Conservation (phyloP, 2,888 invertebrate genomes). For the Chymomyza procnemis region DNA sequence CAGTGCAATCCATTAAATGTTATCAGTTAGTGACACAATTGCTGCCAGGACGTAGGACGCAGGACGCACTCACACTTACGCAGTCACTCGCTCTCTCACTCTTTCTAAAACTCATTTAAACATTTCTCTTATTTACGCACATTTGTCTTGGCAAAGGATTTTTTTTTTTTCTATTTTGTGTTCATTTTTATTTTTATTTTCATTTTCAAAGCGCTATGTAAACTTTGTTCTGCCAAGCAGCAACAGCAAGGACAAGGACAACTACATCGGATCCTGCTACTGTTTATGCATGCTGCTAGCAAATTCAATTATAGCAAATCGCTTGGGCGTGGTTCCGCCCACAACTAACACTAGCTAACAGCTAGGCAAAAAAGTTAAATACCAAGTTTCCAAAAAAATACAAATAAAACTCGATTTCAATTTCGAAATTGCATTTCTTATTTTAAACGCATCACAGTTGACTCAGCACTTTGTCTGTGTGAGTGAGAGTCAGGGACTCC, state of each 20-base stretch:
- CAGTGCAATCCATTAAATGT: slow-evolving; percentile 64
- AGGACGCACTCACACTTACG: not conserved
- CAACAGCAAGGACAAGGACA: not conserved
- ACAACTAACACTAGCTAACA: slow-evolving; percentile 52
- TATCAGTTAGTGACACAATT: slow-evolving; percentile 63
- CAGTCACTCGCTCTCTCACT: slow-evolving; percentile 4
- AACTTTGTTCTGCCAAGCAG: not conserved
- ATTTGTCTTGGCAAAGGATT: slow-evolving; percentile 32
- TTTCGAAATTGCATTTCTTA: slow-evolving; percentile 58
- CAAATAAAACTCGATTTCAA: slow-evolving; percentile 46
- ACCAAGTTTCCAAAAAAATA: slow-evolving; percentile 2
- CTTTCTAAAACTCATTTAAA: slow-evolving; percentile 35
- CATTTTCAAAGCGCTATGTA: not conserved
- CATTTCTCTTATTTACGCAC: slow-evolving; percentile 40
- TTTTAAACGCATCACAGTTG: not conserved
- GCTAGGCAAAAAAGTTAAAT: slow-evolving; percentile 7
- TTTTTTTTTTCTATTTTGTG: no score
- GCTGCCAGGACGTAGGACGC: no score
- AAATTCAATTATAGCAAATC: slow-evolving; percentile 66
- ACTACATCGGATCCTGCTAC: not conserved
- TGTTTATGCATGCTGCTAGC: slow-evolving; percentile 27
- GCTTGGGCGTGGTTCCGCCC: slow-evolving; percentile 37
- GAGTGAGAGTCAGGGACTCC: no score
- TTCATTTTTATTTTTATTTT: no score
- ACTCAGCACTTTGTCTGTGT: not conserved